These are phyloP conservation scores for Philereme vetulata DNA, from an alignment of 2,888 invertebrate species.

Conservation along the genomic window DNA sequence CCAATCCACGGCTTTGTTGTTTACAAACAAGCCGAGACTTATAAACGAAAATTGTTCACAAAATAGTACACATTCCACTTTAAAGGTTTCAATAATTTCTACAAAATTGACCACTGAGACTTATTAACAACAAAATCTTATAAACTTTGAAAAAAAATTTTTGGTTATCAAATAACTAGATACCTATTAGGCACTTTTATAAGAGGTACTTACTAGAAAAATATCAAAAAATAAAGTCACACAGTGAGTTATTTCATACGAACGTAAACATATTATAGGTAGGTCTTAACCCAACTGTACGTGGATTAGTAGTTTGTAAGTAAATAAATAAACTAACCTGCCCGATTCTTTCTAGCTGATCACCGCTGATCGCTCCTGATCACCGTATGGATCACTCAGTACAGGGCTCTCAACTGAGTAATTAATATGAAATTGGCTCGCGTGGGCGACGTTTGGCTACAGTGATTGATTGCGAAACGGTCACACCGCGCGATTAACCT, in stretches of 20 bases:
- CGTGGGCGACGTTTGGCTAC: slow-evolving; percentile 37
- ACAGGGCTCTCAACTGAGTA: slow-evolving; percentile 33
- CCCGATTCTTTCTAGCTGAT: background rate
- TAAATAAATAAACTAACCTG: slow-evolving; percentile 18
- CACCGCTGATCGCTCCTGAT: slow-evolving; percentile 20
- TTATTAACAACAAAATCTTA: no score
- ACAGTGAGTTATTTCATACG: no score
- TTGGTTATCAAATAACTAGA: no score
- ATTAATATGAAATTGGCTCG: slow-evolving; percentile 35
- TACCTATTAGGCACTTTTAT: no score
- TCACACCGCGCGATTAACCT: slow-evolving; percentile 8
- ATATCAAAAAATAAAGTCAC: background rate
- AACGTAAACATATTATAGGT: no score
- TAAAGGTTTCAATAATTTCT: no score
- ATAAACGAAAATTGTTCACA: background rate
- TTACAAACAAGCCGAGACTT: background rate
- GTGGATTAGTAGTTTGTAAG: background rate
- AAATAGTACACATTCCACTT: no score
- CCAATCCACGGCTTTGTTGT: background rate
- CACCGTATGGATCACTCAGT: slow-evolving; percentile 25
- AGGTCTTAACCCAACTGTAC: no score
- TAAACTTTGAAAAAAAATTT: no score
- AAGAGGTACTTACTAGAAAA: no score
- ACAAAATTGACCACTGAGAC: no score
- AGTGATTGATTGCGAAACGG: slow-evolving; percentile 36